Evolutionary conservation across 2,797 vertebrate species (phyloP).

Genomic region (Mallotus villosus): DNA sequence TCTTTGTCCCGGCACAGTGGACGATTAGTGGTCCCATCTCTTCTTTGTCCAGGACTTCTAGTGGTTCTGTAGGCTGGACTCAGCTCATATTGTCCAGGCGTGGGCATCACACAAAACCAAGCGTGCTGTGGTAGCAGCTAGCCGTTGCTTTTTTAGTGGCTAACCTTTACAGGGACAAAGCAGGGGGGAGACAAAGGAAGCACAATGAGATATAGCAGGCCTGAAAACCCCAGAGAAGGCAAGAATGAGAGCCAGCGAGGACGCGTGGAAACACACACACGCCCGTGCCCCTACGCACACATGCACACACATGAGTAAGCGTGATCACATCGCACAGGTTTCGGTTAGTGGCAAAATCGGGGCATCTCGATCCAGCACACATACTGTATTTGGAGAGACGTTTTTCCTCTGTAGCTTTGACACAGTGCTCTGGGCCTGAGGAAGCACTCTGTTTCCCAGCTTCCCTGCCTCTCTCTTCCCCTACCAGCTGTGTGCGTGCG

Average conservation of each 20-base stretch:
- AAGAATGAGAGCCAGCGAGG: slow-evolving; percentile 36
- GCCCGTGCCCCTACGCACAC: slow-evolving; percentile 6
- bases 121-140: slow-evolving; percentile 32
- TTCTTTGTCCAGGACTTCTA: slow-evolving; percentile 59
- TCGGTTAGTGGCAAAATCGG: too few relatives aligned
- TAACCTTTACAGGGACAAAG: slow-evolving; percentile 55
- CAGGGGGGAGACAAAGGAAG: slow-evolving; percentile 48
- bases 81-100: slow-evolving; percentile 42
- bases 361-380: too few relatives aligned
- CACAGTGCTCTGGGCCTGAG: too few relatives aligned
- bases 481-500: background rate
- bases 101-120: slow-evolving; percentile 50
- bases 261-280: slow-evolving; percentile 5
- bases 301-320: background rate
- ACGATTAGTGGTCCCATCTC: slow-evolving; percentile 44
- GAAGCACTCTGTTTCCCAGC: background rate
- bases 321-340: background rate
- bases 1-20: slow-evolving; percentile 45
- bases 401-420: too few relatives aligned
- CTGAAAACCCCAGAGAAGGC: slow-evolving; percentile 59
- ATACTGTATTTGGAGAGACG: background rate
- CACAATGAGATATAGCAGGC: slow-evolving; percentile 44
- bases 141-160: slow-evolving; percentile 41
- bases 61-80: slow-evolving; percentile 45
- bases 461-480: background rate